These are phyloP conservation scores for Cryptus viduatorius DNA, from an alignment of 2,888 invertebrate genomes.

Conservation along the genomic window DNA sequence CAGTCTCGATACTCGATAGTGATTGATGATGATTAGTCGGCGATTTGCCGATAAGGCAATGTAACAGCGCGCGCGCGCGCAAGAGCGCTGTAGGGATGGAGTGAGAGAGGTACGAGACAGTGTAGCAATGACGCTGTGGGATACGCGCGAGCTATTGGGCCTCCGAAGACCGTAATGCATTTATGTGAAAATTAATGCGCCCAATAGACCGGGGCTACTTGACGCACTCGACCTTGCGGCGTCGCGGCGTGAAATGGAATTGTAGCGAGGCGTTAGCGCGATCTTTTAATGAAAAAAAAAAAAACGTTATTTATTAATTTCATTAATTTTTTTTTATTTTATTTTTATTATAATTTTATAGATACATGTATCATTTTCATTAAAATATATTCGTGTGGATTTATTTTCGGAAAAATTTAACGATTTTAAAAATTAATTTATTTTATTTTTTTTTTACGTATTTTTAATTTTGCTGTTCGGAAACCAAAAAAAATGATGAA, in stretches of 20 bases:
- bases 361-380: too few relatives aligned
- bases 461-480: too few relatives aligned
- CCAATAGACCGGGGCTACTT: background rate
- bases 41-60: constrained; percentile 84
- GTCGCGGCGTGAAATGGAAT: background rate
- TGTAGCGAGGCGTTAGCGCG: background rate
- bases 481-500: background rate
- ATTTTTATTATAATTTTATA: too few relatives aligned
- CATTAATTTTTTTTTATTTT: background rate
- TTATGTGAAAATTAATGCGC: constrained; percentile 73
- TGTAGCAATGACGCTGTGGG: constrained; percentile 76
- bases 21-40: constrained; percentile 84
- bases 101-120: constrained; percentile 48
- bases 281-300: background rate
- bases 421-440: too few relatives aligned
- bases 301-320: background rate
- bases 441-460: too few relatives aligned
- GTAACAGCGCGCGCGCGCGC: constrained; percentile 76
- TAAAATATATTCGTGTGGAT: too few relatives aligned
- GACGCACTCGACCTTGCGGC: background rate
- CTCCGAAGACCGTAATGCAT: constrained; percentile 59
- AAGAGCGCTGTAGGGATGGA: constrained; percentile 39
- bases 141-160: constrained; percentile 67
- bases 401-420: too few relatives aligned
- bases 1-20: constrained; percentile 78